A percentile compares a stretch with the other conserved stretches of the same genome.
Conservation (phyloP, 2,888 invertebrate species). For the Cylloceria caligata region DNA sequence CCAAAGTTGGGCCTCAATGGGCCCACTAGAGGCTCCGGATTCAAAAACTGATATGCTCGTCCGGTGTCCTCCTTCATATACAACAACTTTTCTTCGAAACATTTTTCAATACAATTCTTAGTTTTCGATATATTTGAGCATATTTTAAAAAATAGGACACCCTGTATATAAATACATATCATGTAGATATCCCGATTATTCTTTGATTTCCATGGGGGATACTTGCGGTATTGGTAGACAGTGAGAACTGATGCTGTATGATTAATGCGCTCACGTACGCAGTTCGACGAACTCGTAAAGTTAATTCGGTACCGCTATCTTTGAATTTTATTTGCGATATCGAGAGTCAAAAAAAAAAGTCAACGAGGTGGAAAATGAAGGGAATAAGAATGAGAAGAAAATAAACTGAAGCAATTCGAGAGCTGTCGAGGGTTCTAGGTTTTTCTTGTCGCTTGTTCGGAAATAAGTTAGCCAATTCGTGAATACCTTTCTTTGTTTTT, state of each 20-base stretch:
- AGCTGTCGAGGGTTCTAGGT: neutral
- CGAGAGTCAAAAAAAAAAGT: neutral
- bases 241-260: neutral
- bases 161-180: no score
- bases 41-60: no score
- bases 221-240: neutral
- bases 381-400: neutral
- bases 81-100: neutral
- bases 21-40: no score
- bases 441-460: conserved; percentile 36
- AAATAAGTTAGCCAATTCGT: conserved; percentile 55
- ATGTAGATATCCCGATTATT: no score
- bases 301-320: neutral
- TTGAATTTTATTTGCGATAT: neutral
- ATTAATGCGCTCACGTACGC: neutral
- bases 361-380: neutral
- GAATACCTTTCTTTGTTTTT: conserved; percentile 51
- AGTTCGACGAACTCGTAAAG: neutral
- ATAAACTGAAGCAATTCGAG: neutral
- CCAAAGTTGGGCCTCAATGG: no score
- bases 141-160: no score
- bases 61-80: no score
- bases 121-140: neutral
- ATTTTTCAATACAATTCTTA: neutral
- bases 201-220: no score